A percentile compares a stretch with the other conserved stretches of the same genome.
Conservation (phyloP, 2,113 vertebrate genomes). For the Odobenus rosmarus region DNA sequence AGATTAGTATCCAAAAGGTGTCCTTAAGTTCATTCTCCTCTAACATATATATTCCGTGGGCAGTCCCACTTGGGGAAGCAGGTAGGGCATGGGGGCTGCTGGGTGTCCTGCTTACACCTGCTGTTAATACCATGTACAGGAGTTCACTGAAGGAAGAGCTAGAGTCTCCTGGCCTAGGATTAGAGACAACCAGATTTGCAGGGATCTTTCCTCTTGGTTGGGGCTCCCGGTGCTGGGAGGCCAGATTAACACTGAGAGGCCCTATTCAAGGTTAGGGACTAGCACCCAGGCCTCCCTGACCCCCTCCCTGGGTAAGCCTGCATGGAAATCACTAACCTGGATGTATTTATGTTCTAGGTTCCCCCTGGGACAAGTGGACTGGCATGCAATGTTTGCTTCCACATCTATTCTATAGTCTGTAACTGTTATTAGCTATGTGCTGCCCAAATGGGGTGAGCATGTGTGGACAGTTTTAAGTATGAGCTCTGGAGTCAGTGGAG, state of each 20-base stretch:
- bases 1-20: not conserved
- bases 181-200: not conserved
- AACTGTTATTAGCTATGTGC: not conserved
- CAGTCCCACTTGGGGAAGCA: not conserved
- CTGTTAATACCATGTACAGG: not conserved
- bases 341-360: not conserved
- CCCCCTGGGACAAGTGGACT: not conserved
- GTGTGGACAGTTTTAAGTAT: too few species aligned
- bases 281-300: not conserved
- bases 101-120: not conserved
- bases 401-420: not conserved
- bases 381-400: not conserved
- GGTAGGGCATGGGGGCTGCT: not conserved
- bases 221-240: not conserved
- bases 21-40: not conserved
- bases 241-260: not conserved
- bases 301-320: not conserved
- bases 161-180: not conserved
- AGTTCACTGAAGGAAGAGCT: not conserved
- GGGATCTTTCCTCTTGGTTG: not conserved
- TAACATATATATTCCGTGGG: too few species aligned
- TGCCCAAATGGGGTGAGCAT: not conserved
- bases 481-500: not conserved
- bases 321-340: not conserved
- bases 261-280: not conserved